Evolutionary conservation across 2,113 vertebrate genomes (phyloP), one percentile per base, ranked within the genome.

Genomic region (Bettongia penicillata): DNA sequence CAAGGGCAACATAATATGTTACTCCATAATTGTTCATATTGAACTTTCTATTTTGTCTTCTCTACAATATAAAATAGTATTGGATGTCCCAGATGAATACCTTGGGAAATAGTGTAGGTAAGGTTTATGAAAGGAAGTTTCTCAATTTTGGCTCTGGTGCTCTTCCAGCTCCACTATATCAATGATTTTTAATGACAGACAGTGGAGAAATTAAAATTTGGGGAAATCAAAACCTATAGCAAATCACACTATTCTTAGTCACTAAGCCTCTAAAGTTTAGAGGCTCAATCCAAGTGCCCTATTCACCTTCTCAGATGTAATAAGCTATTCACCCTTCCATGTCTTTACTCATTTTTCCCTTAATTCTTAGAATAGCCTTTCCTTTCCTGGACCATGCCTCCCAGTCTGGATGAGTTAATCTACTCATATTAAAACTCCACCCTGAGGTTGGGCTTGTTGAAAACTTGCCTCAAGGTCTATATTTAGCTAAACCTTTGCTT

Each of bases 121-220:
- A 89, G 7, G 22, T 24, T 43, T 43, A 47, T 43, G 26, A 47
- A 47, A 89, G 53, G 6, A 14, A 1, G 1, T 3, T 68, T 92
- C n/a, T 9, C 37, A 16, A 3, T 8, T 53, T 7, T 90, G 3
- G 1, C n/a, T 43, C 52, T 47, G 19, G 10, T 25, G 47, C 24
- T 26, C 48, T 91, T 31, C 26, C 51, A 24, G 25, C 8, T 91
- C 49, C 28, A 47, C 22, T 52, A 43, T n/a, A 48, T n/a, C 49
- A 61, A 26, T 24, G 12, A 49, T 22, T 92, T 92, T 48, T n/a
- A 84, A 84, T 84, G 37, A 43, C n/a, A 19, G 25, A 84, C 37
- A 94, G 28, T 51, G 37, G 0, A 55, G 4, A 92, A 24, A 0
- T 0, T n/a, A 6, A 5, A 19, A 8, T 57, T 57, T 0, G 19